Evolutionary conservation across 2,888 invertebrate species (phyloP).

Genomic region (Caenorhabditis plicata): DNA sequence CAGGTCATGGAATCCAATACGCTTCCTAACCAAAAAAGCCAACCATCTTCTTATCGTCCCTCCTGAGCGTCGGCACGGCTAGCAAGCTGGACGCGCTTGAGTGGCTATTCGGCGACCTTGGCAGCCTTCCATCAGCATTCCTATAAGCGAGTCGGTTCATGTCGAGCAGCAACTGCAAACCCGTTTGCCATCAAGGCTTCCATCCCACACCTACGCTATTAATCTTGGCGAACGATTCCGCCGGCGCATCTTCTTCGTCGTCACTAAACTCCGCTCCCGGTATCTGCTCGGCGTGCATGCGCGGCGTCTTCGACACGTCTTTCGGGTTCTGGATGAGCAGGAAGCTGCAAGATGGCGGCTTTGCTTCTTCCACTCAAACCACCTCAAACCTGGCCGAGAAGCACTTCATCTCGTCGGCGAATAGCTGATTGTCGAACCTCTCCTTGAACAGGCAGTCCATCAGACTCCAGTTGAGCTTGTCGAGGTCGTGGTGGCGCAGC

Average conservation of each 20-base stretch:
- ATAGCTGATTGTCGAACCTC: constrained; percentile 38
- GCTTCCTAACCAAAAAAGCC: too few relatives aligned
- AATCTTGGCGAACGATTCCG: constrained; percentile 1
- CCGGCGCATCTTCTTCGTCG: constrained; percentile 10
- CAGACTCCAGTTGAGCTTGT: constrained; percentile 59
- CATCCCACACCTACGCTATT: neutral
- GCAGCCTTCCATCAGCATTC: too few relatives aligned
- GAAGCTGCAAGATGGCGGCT: too few relatives aligned
- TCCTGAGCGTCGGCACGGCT: too few relatives aligned
- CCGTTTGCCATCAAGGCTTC: neutral
- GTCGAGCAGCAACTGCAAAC: neutral
- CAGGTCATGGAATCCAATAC: too few relatives aligned
- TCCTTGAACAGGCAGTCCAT: constrained; percentile 50
- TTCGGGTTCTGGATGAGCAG: constrained; percentile 16
- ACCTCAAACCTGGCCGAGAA: constrained; percentile 25
- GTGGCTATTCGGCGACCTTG: too few relatives aligned
- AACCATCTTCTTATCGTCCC: too few relatives aligned
- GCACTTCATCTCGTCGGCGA: constrained; percentile 55
- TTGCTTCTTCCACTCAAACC: too few relatives aligned
- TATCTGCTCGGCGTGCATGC: constrained; percentile 4
- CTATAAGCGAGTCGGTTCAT: neutral
- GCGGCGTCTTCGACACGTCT: constrained; percentile 11
- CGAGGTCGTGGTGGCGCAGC: constrained; percentile 59
- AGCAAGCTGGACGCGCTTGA: too few relatives aligned
- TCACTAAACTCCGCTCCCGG: constrained; percentile 18